A percentile compares a stretch with the other conserved stretches of the same genome.
Conservation (phyloP, 2,888 invertebrate species). For the Synergus laeviventris region DNA sequence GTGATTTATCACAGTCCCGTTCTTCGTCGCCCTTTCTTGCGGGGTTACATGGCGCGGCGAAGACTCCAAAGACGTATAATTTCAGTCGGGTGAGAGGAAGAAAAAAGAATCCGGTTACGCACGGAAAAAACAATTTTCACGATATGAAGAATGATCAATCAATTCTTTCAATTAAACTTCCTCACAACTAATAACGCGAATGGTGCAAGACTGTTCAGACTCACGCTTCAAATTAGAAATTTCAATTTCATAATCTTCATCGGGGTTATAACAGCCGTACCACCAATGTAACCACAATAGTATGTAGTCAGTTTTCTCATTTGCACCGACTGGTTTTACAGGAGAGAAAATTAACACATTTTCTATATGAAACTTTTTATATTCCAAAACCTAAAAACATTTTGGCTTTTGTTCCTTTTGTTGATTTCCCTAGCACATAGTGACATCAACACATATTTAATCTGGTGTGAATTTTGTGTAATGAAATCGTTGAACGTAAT, state of each 20-base stretch:
- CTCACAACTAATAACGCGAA: conserved; percentile 6
- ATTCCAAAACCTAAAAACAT: too few relatives aligned
- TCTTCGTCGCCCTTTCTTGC: conserved; percentile 55
- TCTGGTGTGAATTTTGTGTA: too few relatives aligned
- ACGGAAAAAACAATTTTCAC: conserved; percentile 46
- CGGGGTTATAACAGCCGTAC: too few relatives aligned
- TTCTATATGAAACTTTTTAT: too few relatives aligned
- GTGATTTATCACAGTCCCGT: conserved; percentile 70
- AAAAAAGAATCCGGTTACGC: conserved; percentile 42
- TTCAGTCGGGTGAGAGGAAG: conserved; percentile 43
- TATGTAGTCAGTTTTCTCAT: not conserved
- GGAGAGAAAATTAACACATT: too few relatives aligned
- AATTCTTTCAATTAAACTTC: conserved; percentile 12
- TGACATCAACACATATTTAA: not conserved
- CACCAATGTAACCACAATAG: too few relatives aligned
- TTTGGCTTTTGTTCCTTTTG: too few relatives aligned
- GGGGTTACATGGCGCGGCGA: conserved; percentile 48
- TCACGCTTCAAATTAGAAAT: not conserved
- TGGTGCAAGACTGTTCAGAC: not conserved
- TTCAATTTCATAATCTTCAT: not conserved
- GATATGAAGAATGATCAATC: conserved; percentile 19
- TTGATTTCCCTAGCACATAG: not conserved
- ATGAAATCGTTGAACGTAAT: not conserved
- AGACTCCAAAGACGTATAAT: conserved; percentile 49
- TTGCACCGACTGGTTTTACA: not conserved